Evolutionary conservation across 2,888 invertebrate genomes (phyloP), one percentile per base, ranked within the genome.

Genomic region (Sussaba pulchella): DNA sequence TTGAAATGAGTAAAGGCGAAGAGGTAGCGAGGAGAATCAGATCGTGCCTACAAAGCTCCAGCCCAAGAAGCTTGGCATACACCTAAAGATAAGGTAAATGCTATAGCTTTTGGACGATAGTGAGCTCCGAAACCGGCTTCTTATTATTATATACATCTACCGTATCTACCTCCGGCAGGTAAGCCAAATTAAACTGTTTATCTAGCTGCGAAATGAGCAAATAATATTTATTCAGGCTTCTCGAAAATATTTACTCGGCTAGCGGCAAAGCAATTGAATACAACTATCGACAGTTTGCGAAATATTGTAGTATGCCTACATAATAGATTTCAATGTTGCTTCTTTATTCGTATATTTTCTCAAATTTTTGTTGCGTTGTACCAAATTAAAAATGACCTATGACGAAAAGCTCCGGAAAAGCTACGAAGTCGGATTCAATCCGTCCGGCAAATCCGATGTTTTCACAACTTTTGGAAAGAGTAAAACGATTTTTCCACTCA

Each of bases 101-200:
- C 14, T 26, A 8, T 19, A 19, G 50, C 50, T 39, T 36, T 66
- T 5, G n/a, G 19, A 24, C 10, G 9, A 39, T 24, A 54, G 50
- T 50, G 36, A 52, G 39, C 52, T 52, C 39, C 39, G 21, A 52
- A 39, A 52, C 52, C 5, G 4, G 50, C 19, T 67, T 24, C 67
- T 67, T 52, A 67, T 67, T 52, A 50, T 24, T 39, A 41, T n/a
- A 41, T 67, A 52, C 19, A 67, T 14, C 8, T 39, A 24, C 2
- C 52, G 14, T 47, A 52, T 21, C 36, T 52, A 41, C n/a, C 24
- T 36, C 50, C 19, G 12, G 36, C 5, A 10, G 39, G 24, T 14
- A 19, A 52, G 52, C 9, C 21, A 50, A 59, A 61, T 59, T 36
- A 50, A 39, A 71, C 52, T 71, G 71, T 61, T 71, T 47, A 61